Evolutionary conservation across 30 jellyfish, hydroid and myxozoan genomes (phyloP).

Genomic region (Aurelia sp.): DNA sequence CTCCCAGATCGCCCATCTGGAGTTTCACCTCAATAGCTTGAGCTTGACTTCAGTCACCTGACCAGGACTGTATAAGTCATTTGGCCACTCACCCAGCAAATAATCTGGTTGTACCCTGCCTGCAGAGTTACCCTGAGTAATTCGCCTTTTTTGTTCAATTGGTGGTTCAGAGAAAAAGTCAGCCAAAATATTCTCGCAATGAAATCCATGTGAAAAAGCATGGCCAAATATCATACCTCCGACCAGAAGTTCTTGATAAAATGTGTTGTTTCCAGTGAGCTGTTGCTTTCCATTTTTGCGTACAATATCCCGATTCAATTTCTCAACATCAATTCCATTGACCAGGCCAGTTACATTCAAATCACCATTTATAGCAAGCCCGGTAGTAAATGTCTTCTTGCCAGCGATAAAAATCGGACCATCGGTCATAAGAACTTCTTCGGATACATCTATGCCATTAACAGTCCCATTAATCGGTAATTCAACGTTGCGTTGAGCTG

Average conservation of each 20-base stretch:
- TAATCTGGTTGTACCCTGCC: no score
- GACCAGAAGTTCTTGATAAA: slow-evolving; percentile 32
- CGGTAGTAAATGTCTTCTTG: slow-evolving; percentile 52
- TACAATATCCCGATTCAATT: slow-evolving; percentile 29
- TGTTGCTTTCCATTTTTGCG: slow-evolving; percentile 21
- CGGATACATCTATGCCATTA: slow-evolving; percentile 71
- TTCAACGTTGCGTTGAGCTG: slow-evolving; percentile 13
- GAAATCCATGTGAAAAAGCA: neutral
- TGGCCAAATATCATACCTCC: slow-evolving; percentile 17
- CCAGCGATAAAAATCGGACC: slow-evolving; percentile 62
- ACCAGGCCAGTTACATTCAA: slow-evolving; percentile 69
- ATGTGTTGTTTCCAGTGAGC: slow-evolving; percentile 40
- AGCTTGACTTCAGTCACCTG: no score
- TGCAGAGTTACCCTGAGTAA: no score
- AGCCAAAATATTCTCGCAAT: neutral
- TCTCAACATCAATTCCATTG: slow-evolving; percentile 52
- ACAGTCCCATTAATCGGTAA: slow-evolving; percentile 66
- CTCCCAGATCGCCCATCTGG: no score
- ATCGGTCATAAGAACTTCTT: slow-evolving; percentile 51
- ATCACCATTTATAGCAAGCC: slow-evolving; percentile 52
- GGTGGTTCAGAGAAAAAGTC: neutral
- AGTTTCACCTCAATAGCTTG: no score
- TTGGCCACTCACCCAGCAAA: no score
- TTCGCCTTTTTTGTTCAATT: no score
- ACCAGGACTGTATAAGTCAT: no score